Evolutionary conservation across 1,140 invertebrate species (phyloP).

Genomic region (Portunus trituberculatus): DNA sequence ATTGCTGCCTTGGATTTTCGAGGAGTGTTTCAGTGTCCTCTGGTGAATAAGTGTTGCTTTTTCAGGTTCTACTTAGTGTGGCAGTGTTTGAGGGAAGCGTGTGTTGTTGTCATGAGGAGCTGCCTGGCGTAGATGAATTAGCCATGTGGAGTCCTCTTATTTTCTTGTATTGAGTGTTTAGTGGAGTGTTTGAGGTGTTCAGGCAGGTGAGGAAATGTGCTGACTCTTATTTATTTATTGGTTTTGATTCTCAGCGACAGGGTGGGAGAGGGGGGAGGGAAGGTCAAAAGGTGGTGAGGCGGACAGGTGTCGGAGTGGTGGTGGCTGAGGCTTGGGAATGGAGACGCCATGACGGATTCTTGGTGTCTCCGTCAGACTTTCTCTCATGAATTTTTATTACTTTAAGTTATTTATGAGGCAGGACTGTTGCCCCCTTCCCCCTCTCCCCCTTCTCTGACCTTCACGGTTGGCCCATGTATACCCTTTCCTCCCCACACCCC

Average conservation of each 20-base stretch:
- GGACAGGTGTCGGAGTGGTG: neutral
- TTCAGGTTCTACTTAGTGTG: too few relatives aligned
- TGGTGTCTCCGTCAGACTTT: conserved; percentile 9
- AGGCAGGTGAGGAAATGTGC: too few relatives aligned
- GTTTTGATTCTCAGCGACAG: neutral
- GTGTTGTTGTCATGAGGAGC: too few relatives aligned
- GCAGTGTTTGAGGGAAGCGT: too few relatives aligned
- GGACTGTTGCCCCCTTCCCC: neutral
- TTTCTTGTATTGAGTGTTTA: too few relatives aligned
- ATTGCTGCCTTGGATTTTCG: too few relatives aligned
- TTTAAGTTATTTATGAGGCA: conserved; percentile 26
- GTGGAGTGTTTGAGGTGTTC: too few relatives aligned
- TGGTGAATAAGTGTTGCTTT: too few relatives aligned
- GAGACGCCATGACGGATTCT: conserved; percentile 18
- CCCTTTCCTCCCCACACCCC: neutral
- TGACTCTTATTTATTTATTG: too few relatives aligned
- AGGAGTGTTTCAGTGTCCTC: too few relatives aligned
- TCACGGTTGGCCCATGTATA: neutral
- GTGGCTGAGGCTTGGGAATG: neutral
- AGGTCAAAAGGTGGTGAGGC: neutral
- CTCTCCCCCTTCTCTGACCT: neutral
- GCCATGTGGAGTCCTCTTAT: too few relatives aligned
- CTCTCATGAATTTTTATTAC: conserved; percentile 58
- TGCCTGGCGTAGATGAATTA: too few relatives aligned
- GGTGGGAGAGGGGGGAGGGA: neutral